Evolutionary conservation across 2,888 invertebrate genomes (phyloP).

Genomic region (Apamea sordens): DNA sequence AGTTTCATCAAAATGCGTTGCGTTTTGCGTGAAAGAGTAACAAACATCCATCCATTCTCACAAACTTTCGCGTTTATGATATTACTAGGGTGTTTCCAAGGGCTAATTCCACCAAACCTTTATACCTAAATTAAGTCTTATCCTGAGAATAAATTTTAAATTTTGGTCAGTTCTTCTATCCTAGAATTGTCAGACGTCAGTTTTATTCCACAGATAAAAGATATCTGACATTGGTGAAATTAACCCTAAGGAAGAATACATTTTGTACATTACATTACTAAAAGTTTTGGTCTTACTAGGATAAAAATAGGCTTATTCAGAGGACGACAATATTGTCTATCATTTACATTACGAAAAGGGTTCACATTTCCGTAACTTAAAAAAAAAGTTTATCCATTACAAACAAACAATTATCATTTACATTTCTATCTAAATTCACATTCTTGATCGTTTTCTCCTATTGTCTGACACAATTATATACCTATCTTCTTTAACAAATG

Average conservation of each 20-base stretch:
- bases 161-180: no score
- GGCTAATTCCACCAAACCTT: background rate
- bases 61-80: no score
- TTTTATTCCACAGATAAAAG: background rate
- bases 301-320: no score
- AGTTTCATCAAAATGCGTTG: no score
- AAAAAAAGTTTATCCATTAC: no score
- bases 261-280: background rate
- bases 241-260: background rate
- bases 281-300: no score
- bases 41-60: no score
- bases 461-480: background rate
- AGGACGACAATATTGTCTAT: no score
- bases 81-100: background rate
- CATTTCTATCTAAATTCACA: background rate
- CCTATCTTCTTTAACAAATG: background rate
- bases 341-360: no score
- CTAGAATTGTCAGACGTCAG: background rate
- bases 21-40: no score
- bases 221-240: background rate
- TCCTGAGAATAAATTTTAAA: background rate
- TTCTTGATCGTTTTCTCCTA: background rate
- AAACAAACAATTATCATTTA: background rate
- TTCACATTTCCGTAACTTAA: no score
- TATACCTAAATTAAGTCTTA: background rate